These are phyloP conservation scores for Nycteola revayana DNA, from an alignment of 2,888 invertebrate genomes.

Conservation along the genomic window DNA sequence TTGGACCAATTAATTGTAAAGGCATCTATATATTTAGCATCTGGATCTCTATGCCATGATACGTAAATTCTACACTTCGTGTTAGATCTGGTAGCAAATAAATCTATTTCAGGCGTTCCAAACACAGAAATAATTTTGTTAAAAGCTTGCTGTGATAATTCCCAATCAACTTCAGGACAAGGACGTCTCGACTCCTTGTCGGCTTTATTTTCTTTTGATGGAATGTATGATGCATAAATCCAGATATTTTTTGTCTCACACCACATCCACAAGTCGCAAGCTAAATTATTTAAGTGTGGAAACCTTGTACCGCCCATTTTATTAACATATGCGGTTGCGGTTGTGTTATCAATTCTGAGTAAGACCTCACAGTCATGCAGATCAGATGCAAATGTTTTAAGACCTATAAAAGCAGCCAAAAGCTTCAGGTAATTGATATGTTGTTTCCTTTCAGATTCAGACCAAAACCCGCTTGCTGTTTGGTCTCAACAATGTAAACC, in stretches of 20 bases:
- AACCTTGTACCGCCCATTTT: conserved; percentile 12
- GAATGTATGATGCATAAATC: conserved; percentile 7
- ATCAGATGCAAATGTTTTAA: conserved; percentile 3
- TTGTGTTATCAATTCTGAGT: conserved; percentile 16
- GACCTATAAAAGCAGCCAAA: conserved; percentile 5
- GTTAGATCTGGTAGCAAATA: background rate
- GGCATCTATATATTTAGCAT: background rate
- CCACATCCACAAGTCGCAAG: conserved; percentile 18
- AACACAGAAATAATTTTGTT: too few species aligned
- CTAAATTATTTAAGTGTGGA: conserved; percentile 12
- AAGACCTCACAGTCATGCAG: conserved; percentile 3
- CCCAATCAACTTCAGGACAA: too few species aligned
- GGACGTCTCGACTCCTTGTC: too few species aligned
- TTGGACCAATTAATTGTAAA: background rate
- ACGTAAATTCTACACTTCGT: background rate
- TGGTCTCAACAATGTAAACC: conserved; percentile 4
- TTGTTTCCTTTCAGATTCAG: background rate
- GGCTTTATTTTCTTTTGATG: conserved; percentile 1
- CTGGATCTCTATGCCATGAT: background rate
- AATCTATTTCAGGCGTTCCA: too few species aligned
- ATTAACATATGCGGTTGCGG: conserved; percentile 14
- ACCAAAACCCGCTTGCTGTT: conserved; percentile 6
- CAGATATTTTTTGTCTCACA: conserved; percentile 13
- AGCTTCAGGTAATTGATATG: conserved; percentile 12
- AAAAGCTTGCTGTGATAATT: too few species aligned